Percentiles rank a stretch among this genome's conserved stretches.
phyloP scores from a whole-genome alignment of 2,888 invertebrate genomes.

The Drosophila atroscutellata region DNA sequence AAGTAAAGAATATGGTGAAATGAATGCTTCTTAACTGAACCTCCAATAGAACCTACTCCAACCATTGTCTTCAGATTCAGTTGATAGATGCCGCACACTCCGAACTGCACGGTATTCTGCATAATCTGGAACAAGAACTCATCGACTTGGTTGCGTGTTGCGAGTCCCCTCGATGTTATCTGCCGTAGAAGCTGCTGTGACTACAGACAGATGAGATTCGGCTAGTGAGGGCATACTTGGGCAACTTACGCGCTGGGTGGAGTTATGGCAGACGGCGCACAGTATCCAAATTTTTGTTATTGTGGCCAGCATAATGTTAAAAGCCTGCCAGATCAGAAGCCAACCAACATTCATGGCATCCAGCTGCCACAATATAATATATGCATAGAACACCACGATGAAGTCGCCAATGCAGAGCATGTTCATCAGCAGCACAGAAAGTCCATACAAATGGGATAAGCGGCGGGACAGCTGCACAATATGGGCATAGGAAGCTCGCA shows the following conservation, averaged over 20 bases:
- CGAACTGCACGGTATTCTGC: constrained; percentile 67
- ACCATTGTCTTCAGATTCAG: constrained; percentile 63
- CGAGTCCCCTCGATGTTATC: not conserved
- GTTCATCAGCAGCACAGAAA: constrained; percentile 65
- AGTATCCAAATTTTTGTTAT: constrained; percentile 56
- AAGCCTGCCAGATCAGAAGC: constrained; percentile 25
- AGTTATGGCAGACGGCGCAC: constrained; percentile 57
- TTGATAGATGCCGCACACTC: constrained; percentile 66
- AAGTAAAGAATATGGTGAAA: not conserved
- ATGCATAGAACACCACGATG: constrained; percentile 49
- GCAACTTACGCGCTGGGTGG: constrained; percentile 50
- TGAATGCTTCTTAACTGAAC: not conserved
- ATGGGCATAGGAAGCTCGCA: constrained; percentile 51
- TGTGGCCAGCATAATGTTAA: constrained; percentile 45
- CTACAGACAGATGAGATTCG: constrained; percentile 21
- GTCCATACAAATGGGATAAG: constrained; percentile 56
- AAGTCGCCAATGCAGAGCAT: constrained; percentile 67
- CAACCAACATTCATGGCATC: not conserved
- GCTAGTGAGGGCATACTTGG: not conserved
- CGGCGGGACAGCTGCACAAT: constrained; percentile 46
- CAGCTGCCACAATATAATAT: constrained; percentile 43
- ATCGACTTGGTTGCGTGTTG: constrained; percentile 32
- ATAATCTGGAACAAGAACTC: constrained; percentile 69
- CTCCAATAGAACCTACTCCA: constrained; percentile 30
- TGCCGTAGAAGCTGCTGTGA: constrained; percentile 38